Conservation (phyloP, 2,797 vertebrate species). For the Botia almorhae region DNA sequence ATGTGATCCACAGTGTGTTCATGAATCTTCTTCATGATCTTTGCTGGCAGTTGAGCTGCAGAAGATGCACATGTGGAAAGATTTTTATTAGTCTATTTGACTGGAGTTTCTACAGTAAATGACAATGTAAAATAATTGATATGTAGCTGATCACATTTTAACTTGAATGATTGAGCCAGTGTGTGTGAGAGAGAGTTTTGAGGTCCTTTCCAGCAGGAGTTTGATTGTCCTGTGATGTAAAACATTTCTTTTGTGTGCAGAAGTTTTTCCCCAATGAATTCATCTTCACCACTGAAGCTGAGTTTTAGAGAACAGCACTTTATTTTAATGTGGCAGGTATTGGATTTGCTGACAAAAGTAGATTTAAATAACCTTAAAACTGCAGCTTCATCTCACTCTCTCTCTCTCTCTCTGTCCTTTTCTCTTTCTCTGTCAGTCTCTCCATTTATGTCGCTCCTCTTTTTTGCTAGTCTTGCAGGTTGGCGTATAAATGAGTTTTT, state of each 20-base stretch:
- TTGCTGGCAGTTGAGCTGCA: too few relatives aligned
- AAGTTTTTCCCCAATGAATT: constrained; percentile 70
- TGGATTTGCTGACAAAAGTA: constrained; percentile 78
- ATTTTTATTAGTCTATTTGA: too few relatives aligned
- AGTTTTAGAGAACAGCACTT: constrained; percentile 69
- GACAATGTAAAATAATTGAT: not conserved
- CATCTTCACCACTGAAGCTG: constrained; percentile 60
- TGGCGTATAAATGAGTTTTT: constrained; percentile 67
- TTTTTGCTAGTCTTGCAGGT: constrained; percentile 78
- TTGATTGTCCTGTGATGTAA: constrained; percentile 48
- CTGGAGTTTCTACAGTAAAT: too few relatives aligned
- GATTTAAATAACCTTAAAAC: constrained; percentile 77
- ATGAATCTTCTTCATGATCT: too few relatives aligned
- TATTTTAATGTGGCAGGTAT: constrained; percentile 79
- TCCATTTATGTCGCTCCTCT: not conserved
- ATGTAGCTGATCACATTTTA: not conserved
- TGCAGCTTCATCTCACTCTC: constrained; percentile 46
- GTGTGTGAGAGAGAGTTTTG: not conserved
- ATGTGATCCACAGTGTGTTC: too few relatives aligned
- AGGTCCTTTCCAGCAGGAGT: constrained; percentile 38
- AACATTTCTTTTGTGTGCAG: constrained; percentile 59
- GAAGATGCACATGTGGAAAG: too few relatives aligned
- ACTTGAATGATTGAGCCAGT: not conserved
- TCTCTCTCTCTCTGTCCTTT: not conserved
- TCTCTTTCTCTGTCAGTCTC: not conserved